Conservation (phyloP, 2,113 vertebrate species). For the Oreotragus oreotragus region DNA sequence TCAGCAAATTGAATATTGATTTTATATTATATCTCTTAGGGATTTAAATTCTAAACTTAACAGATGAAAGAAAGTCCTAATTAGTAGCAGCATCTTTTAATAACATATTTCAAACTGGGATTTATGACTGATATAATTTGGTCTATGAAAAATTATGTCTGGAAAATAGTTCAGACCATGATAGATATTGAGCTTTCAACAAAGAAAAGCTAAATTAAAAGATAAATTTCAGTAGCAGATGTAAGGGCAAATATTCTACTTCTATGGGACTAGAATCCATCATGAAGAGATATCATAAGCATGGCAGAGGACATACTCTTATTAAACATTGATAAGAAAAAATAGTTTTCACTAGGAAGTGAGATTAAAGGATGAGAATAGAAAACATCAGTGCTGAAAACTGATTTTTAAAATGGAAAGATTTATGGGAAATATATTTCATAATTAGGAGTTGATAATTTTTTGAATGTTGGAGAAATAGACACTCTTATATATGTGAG, state of each 20-base stretch:
- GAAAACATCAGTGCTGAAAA: background rate
- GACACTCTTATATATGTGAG: background rate
- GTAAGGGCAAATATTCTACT: background rate
- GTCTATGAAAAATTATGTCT: slow-evolving; percentile 8
- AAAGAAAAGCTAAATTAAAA: background rate
- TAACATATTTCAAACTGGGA: background rate
- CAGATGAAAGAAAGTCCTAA: slow-evolving; percentile 3
- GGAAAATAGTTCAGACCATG: slow-evolving; percentile 3
- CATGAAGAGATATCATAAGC: background rate
- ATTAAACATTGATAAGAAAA: background rate
- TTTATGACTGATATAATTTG: slow-evolving; percentile 26
- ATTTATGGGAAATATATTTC: background rate
- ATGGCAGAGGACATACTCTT: background rate
- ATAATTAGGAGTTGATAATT: background rate
- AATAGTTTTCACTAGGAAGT: background rate
- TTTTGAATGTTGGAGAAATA: background rate
- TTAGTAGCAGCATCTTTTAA: slow-evolving; percentile 26
- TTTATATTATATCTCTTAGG: slow-evolving; percentile 2
- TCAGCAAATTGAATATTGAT: slow-evolving; percentile 37
- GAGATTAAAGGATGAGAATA: background rate
- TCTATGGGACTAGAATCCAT: background rate
- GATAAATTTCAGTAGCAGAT: background rate
- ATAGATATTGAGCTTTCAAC: slow-evolving; percentile 4
- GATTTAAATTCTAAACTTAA: slow-evolving; percentile 18
- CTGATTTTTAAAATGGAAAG: background rate